Evolutionary conservation across 2,113 vertebrate genomes (phyloP).

Genomic region (Syngnathus floridae): DNA sequence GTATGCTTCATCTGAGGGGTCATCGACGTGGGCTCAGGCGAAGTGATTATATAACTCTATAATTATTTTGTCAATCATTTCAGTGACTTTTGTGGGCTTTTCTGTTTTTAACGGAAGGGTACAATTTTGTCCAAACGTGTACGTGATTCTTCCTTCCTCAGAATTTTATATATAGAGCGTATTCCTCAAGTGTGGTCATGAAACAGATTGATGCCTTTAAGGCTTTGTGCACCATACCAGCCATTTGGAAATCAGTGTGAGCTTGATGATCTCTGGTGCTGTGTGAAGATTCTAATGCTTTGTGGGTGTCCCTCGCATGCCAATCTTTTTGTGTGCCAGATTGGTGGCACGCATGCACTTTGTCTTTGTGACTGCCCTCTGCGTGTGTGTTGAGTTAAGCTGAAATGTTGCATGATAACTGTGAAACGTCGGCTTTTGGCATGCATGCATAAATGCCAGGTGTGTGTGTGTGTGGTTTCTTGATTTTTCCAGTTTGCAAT

Average conservation of each 20-base stretch:
- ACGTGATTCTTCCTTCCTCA: not conserved
- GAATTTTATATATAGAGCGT: not conserved
- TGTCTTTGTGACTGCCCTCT: constrained; percentile 6
- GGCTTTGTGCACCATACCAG: not conserved
- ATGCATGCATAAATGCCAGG: not conserved
- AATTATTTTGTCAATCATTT: too few relatives aligned
- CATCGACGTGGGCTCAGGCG: too few relatives aligned
- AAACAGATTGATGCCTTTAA: not conserved
- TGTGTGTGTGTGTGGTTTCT: not conserved
- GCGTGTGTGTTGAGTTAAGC: constrained; percentile 6
- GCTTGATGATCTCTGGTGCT: constrained; percentile 12
- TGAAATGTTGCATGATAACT: constrained; percentile 15
- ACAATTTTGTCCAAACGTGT: too few relatives aligned
- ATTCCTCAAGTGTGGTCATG: not conserved
- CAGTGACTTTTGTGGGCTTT: too few relatives aligned
- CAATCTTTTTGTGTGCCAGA: constrained; percentile 15
- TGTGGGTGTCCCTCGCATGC: constrained; percentile 21
- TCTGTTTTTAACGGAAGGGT: too few relatives aligned
- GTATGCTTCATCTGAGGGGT: too few relatives aligned
- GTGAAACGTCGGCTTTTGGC: not conserved
- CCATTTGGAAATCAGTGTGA: constrained; percentile 19
- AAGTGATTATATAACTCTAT: too few relatives aligned
- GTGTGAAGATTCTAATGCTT: not conserved
- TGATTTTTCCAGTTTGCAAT: constrained; percentile 2
- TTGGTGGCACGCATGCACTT: constrained; percentile 3